Evolutionary conservation across 2,888 invertebrate genomes (phyloP).

Genomic region (Calameuta filiformis): DNA sequence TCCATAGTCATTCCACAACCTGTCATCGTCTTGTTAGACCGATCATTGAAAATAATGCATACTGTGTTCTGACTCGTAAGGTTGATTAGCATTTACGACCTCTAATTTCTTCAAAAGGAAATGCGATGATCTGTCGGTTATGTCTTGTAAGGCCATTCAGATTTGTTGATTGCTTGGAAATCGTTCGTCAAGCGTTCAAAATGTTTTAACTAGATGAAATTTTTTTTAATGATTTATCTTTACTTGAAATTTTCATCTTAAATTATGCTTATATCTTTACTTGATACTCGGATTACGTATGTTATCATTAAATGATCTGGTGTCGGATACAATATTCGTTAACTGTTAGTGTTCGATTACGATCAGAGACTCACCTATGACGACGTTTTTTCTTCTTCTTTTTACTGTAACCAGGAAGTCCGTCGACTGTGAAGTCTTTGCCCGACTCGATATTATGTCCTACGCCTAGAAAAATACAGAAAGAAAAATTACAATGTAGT

Average conservation of each 20-base stretch:
- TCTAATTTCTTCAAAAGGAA: not conserved
- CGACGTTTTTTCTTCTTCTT: constrained; percentile 96
- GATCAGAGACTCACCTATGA: constrained; percentile 79
- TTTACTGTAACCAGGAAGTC: constrained; percentile 82
- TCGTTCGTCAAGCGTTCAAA: not conserved
- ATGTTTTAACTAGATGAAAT: not conserved
- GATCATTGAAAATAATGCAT: not conserved
- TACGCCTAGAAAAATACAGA: constrained; percentile 70
- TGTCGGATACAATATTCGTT: not conserved
- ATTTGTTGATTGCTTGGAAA: not conserved
- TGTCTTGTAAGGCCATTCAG: not conserved
- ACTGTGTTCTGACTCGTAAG: not conserved
- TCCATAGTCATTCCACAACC: not conserved
- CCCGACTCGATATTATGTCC: constrained; percentile 78
- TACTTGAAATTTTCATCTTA: too few species aligned
- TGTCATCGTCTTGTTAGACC: not conserved
- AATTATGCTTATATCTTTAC: not conserved
- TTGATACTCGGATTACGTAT: not conserved
- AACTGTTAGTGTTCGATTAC: constrained; percentile 21
- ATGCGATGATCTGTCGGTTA: not conserved
- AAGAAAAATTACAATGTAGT: not conserved
- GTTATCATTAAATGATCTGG: not conserved
- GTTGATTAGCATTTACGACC: not conserved
- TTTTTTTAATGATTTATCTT: not conserved
- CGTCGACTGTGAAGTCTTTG: constrained; percentile 87